Percentiles rank a stretch among this genome's conserved stretches.
Evolutionary conservation across 2,113 vertebrate genomes (phyloP).

Genomic region (Aix galericulata): DNA sequence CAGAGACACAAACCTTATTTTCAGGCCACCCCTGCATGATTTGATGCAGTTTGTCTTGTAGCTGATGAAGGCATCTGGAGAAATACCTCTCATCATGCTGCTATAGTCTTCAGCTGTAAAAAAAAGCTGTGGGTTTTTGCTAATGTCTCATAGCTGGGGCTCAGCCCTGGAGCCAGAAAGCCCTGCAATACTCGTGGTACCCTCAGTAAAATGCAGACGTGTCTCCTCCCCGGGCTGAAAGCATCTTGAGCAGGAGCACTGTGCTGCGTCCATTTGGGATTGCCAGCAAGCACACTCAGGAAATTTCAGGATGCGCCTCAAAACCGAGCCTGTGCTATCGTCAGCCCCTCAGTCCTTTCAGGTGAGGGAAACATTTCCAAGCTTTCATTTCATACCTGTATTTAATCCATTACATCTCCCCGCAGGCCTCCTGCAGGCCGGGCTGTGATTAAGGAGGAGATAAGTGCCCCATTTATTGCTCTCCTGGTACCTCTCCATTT

Average conservation of each 20-base stretch:
- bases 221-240: neutral
- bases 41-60: neutral
- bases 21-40: neutral
- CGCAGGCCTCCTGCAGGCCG: constrained; percentile 3
- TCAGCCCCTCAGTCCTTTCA: neutral
- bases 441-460: constrained; percentile 31
- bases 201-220: neutral
- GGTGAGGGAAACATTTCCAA: constrained; percentile 47
- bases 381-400: constrained; percentile 57
- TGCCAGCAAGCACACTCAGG: neutral
- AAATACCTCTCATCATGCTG: neutral
- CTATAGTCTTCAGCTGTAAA: neutral
- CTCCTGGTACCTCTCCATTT: constrained; percentile 25
- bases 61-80: neutral
- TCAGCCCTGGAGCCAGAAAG: neutral
- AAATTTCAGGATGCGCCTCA: neutral
- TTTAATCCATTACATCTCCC: constrained; percentile 61
- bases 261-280: neutral
- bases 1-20: neutral
- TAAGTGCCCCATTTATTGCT: constrained; percentile 50
- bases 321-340: neutral
- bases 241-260: neutral
- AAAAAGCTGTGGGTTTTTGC: neutral
- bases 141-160: fast-evolving
- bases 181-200: neutral